Conservation (phyloP, 2,888 invertebrate genomes). For the Pristionchus exspectatus region DNA sequence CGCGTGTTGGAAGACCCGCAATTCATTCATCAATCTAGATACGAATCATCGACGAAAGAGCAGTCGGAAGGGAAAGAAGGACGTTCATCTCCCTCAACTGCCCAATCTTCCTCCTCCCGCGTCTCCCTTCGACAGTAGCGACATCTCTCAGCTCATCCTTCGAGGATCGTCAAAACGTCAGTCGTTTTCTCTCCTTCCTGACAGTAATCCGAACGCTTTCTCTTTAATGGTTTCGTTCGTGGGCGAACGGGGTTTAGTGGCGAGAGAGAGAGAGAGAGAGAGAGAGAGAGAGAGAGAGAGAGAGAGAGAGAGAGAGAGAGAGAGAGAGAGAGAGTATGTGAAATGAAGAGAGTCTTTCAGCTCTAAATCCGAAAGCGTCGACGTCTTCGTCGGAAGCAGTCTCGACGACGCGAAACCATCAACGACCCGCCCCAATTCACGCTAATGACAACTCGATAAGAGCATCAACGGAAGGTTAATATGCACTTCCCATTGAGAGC, state of each 20-base stretch:
- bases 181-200: neutral
- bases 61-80: constrained; percentile 7
- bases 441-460: neutral
- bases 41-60: constrained; percentile 30
- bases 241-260: neutral
- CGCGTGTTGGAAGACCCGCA: neutral
- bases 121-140: neutral
- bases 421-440: neutral
- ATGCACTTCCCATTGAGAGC: neutral
- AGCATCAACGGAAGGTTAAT: neutral
- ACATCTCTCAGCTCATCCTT: constrained; percentile 13
- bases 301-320: no score
- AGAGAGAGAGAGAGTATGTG: no score
- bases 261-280: no score
- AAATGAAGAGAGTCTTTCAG: constrained; percentile 40
- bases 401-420: constrained; percentile 28
- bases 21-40: constrained; percentile 9
- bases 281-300: no score
- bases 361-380: constrained; percentile 48
- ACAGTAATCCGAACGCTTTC: neutral
- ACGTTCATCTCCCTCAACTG: neutral
- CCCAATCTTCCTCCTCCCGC: constrained; percentile 47
- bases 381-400: constrained; percentile 41
- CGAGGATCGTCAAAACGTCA: constrained; percentile 37
- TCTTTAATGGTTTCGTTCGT: constrained; percentile 20